Evolutionary conservation across 2,113 vertebrate species (phyloP), one percentile per base, ranked within the genome.

Genomic region (Marcusenius ussheri): DNA sequence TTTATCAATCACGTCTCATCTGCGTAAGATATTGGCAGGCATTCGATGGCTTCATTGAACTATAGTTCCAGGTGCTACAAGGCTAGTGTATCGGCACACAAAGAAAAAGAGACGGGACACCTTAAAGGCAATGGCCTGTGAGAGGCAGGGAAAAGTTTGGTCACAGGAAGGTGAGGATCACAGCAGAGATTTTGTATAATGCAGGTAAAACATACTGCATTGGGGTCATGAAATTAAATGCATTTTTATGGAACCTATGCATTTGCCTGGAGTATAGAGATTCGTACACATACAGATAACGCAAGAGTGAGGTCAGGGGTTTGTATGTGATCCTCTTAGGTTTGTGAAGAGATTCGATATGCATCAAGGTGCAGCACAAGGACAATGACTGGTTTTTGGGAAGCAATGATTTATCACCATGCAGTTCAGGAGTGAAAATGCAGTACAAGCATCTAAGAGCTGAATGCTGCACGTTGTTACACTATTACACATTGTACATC

Each of bases 1-100:
- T 96, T 96, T 96, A 95, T 97, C 97, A 97, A 97, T 98, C 97
- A 97, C 94, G 93, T 93, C 91, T 92, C 94, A 92, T 95, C 62
- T 0, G 93, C 94, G 94, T 95, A 93, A 94, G 94, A 94, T 93
- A 94, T 19, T 92, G 92, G 92, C 90, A 91, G 92, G 91, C 93
- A 95, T 95, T 94, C 95, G 94, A 97, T 95, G 93, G 93, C 94
- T 96, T 90, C 1, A 77, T 94, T 92, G 93, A 94, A 94, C 93
- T 94, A 89, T 90, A 91, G 94, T 92, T 92, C 92, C 92, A 93
- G 94, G 95, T 93, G 93, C 93, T 92, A 91, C 92, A 39, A 1
- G 93, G 92, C 94, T 95, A 93, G n/a, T 86, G n/a, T 13, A 86
- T 35, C 15, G 21, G 17, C 47, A 91, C 91, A 45, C 13, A 85